Conservation (phyloP, 2,888 invertebrate species). For the Melieria crassipennis region DNA sequence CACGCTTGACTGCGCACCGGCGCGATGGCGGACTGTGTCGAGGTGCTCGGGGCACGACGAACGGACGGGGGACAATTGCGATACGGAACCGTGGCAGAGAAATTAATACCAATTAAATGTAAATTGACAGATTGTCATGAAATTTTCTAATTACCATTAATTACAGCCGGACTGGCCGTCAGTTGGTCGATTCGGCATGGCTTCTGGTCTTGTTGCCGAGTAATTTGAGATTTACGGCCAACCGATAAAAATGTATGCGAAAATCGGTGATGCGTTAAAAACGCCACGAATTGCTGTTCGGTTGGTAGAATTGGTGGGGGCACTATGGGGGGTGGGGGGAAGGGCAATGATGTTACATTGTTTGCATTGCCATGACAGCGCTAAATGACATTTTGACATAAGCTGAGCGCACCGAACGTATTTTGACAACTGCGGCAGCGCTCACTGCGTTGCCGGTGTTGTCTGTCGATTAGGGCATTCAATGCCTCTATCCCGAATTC, state of each 20-base stretch:
- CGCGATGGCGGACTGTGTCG: too few relatives aligned
- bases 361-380: background rate
- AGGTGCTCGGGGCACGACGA: too few relatives aligned
- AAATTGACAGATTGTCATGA: constrained; percentile 17
- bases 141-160: constrained; percentile 5
- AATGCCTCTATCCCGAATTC: too few relatives aligned
- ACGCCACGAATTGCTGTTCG: background rate
- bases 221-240: background rate
- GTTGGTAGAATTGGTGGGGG: background rate
- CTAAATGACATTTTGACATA: constrained; percentile 1
- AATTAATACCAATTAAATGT: constrained; percentile 22
- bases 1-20: too few relatives aligned
- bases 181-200: background rate
- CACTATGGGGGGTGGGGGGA: too few relatives aligned
- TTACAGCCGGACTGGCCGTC: background rate
- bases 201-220: background rate
- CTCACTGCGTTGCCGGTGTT: background rate
- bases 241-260: background rate
- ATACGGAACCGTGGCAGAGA: background rate
- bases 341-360: too few relatives aligned
- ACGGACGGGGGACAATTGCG: too few relatives aligned
- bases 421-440: background rate
- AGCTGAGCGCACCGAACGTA: background rate
- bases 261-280: background rate
- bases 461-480: background rate